Evolutionary conservation across 2,888 invertebrate genomes (phyloP), one percentile per base, ranked within the genome.

Genomic region (Patella caerulea): DNA sequence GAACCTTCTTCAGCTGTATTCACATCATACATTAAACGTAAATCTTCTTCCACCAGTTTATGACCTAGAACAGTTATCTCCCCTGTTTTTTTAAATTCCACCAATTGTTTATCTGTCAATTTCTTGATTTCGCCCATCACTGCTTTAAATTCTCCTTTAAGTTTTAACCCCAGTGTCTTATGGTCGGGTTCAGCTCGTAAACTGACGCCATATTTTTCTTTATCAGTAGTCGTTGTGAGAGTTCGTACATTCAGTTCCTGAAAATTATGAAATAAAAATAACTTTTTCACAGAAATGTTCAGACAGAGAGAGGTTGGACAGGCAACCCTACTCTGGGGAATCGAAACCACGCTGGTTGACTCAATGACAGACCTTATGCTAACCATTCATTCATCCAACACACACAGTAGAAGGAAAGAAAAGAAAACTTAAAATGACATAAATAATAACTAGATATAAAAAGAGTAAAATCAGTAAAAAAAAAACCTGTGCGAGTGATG

Each of bases 171-270:
- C 15, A 98, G 94, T 53, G 95, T 93, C 92, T 97, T 98, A 91
- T 97, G 97, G 92, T 99, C 98, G 0, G 98, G 98, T 90, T 99
- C 98, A 0, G 98, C 99, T 87, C 95, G 94, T 74, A 99, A 92
- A 5, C 95, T 94, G 52, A 99, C 96, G 2, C 97, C 98, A 92
- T 97, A 99, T 86, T 95, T 96, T 83, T 95, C 94, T 92, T 98
- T 98, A 88, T 99, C 97, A 69, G 95, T 95, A 3, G 97, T 96
- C 1, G 96, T 93, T 0, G 95, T 95, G 76, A 99, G 92, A 85
- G 94, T 94, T 79, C 95, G 95, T 0, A 99, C 95, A 92, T 99
- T 99, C 88, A 99, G 93, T 92, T 99, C 99, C 91, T 92, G 79
- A 11, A 76, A 76, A 71, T 53, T 75, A 76, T 70, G 9, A 54